Conservation (phyloP, 2,113 vertebrate species). For the Morone chrysops region DNA sequence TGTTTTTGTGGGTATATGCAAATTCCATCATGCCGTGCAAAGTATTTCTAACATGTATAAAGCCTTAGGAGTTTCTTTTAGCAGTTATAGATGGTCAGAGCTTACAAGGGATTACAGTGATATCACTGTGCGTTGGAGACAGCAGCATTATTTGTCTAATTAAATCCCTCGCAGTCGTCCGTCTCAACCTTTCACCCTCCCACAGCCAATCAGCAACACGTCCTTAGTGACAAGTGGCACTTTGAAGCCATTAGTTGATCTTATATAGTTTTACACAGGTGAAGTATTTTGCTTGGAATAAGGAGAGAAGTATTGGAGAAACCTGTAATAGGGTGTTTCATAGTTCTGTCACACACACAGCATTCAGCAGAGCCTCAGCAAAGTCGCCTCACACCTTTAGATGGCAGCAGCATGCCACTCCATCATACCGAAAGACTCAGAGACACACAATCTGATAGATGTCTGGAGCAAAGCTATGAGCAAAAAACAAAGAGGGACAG, state of each 20-base stretch:
- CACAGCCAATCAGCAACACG: not conserved
- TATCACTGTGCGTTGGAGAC: not conserved
- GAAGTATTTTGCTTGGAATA: conserved; percentile 6
- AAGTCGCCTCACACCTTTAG: conserved; percentile 55
- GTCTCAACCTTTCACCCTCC: conserved; percentile 1
- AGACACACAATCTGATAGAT: conserved; percentile 15
- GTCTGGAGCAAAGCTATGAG: conserved; percentile 32
- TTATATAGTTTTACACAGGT: conserved; percentile 17
- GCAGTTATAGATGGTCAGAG: not conserved
- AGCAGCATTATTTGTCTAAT: conserved; percentile 26
- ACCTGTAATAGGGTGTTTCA: conserved; percentile 37
- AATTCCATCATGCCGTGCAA: no score
- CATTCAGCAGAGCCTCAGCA: not conserved
- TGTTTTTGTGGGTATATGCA: no score
- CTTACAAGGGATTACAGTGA: conserved; percentile 29
- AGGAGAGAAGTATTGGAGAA: conserved; percentile 18
- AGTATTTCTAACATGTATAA: not conserved
- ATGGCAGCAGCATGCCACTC: conserved; percentile 75
- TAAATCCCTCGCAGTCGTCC: conserved; percentile 23
- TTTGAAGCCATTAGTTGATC: conserved; percentile 29
- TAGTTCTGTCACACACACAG: conserved; percentile 9
- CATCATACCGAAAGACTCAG: not conserved
- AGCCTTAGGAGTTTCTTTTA: no score
- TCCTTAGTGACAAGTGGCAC: conserved; percentile 30
- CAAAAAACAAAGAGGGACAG: conserved; percentile 54